Conservation (phyloP, 2,888 invertebrate species). For the Drosophila cyrtoloma region DNA sequence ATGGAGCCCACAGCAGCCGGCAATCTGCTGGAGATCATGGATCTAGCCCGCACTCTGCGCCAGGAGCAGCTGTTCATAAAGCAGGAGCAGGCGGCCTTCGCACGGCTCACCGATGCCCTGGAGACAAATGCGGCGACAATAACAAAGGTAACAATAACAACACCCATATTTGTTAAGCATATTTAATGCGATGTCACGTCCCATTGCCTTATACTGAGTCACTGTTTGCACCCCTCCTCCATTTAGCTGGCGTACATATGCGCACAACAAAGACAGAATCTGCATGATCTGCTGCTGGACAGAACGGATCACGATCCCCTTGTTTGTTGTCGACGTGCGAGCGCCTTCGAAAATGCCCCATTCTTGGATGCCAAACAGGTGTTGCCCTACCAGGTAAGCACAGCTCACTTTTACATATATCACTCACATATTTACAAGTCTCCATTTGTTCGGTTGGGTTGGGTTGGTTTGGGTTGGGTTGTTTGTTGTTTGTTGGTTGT, state of each 20-base stretch:
- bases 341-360: constrained; percentile 87
- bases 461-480: not conserved
- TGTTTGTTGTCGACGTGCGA: constrained; percentile 90
- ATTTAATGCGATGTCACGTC: constrained; percentile 26
- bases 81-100: constrained; percentile 93
- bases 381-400: constrained; percentile 91
- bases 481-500: not conserved
- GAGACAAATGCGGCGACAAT: constrained; percentile 87
- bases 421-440: not conserved
- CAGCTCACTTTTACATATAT: not conserved
- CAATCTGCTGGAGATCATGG: constrained; percentile 85
- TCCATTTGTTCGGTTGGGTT: not conserved
- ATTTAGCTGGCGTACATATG: constrained; percentile 93
- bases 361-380: constrained; percentile 94
- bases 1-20: constrained; percentile 84
- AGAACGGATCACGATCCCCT: constrained; percentile 91
- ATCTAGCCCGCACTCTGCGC: constrained; percentile 85
- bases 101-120: constrained; percentile 91
- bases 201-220: constrained; percentile 5
- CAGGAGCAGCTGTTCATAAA: constrained; percentile 94
- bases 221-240: constrained; percentile 65
- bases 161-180: not conserved
- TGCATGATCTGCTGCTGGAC: constrained; percentile 91
- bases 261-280: constrained; percentile 93
- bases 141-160: constrained; percentile 81